These are phyloP conservation scores for Hanleya hanleyi DNA, from an alignment of 2,888 invertebrate species.

Conservation along the genomic window DNA sequence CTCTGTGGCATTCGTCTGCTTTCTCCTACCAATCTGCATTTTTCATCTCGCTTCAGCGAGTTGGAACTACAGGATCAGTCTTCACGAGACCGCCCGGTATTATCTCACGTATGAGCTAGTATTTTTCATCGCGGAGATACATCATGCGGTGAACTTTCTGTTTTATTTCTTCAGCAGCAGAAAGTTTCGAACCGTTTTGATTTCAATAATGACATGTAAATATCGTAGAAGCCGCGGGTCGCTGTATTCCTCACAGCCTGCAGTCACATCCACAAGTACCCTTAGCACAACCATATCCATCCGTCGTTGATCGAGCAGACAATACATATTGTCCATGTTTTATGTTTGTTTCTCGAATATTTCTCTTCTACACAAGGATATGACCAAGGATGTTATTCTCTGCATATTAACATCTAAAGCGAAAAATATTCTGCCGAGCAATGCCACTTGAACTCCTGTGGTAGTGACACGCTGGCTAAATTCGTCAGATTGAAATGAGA, in stretches of 20 bases:
- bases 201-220: not conserved
- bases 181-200: constrained; percentile 1
- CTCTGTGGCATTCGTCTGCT: constrained; percentile 7
- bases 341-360: no score
- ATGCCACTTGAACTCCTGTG: no score
- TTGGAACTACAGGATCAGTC: not conserved
- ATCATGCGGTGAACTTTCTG: constrained; percentile 6
- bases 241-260: not conserved
- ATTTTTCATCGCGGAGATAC: not conserved
- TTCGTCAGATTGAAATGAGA: no score
- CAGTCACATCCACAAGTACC: not conserved
- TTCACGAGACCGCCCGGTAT: not conserved
- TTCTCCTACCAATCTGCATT: not conserved
- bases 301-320: not conserved
- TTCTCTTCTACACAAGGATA: no score
- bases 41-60: not conserved
- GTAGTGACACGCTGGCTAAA: no score
- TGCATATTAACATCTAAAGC: no score
- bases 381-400: no score
- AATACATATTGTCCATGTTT: no score
- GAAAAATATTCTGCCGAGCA: no score
- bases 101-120: not conserved
- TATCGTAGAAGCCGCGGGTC: not conserved
- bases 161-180: constrained; percentile 9
- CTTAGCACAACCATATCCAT: not conserved